These are phyloP conservation scores for Rhinatrema bivittatum DNA, from an alignment of 2,797 vertebrate genomes.

Conservation along the genomic window DNA sequence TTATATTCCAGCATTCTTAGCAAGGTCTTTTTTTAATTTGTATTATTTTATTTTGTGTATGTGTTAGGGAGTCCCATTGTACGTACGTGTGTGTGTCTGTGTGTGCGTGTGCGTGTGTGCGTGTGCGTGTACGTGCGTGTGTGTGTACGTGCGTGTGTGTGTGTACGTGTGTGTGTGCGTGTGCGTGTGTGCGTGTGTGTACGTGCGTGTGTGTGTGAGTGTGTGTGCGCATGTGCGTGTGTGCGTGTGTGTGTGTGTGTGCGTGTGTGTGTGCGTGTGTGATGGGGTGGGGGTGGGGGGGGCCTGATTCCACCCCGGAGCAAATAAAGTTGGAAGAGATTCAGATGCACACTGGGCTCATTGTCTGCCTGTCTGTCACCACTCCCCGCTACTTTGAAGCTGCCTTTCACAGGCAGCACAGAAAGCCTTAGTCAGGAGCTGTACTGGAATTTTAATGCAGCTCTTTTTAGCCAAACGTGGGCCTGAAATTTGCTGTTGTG, in stretches of 20 bases:
- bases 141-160: background rate
- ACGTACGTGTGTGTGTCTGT: no score
- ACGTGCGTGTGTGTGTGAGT: no score
- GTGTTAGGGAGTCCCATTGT: background rate
- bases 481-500: slow-evolving; percentile 1
- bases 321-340: slow-evolving; percentile 32
- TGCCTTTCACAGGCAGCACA: slow-evolving; percentile 27
- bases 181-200: background rate
- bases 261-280: background rate
- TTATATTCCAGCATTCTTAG: background rate
- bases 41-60: background rate
- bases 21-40: background rate
- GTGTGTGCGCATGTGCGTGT: no score
- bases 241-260: background rate
- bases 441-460: slow-evolving; percentile 48
- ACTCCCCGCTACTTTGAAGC: slow-evolving; percentile 33
- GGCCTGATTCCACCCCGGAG: slow-evolving; percentile 25
- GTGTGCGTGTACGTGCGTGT: background rate
- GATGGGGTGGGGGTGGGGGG: no score
- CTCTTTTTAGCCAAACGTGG: slow-evolving; percentile 13
- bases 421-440: slow-evolving; percentile 39
- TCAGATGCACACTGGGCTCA: slow-evolving; percentile 43
- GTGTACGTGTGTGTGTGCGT: no score
- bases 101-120: background rate
- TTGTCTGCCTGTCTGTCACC: slow-evolving; percentile 60